phyloP scores from a whole-genome alignment of 2,113 vertebrate genomes.

The Sebastes schlegelii region DNA sequence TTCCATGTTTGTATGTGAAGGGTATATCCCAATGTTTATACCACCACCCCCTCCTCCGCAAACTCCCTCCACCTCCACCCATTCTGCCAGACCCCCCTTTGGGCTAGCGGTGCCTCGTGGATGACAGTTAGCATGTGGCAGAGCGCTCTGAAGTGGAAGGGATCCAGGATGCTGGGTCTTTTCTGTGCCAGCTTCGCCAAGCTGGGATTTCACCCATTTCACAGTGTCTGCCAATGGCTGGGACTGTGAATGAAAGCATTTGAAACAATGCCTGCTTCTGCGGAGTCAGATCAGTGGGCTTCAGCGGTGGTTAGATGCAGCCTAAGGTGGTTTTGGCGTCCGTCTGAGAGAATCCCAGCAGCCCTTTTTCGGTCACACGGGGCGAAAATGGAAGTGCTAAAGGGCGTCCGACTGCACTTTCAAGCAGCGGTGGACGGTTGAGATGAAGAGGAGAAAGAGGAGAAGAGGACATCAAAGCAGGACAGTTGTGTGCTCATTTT shows the following conservation, averaged over 20 bases:
- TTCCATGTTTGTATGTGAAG: slow-evolving; percentile 53
- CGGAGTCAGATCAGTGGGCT: slow-evolving; percentile 65
- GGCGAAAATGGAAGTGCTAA: slow-evolving; percentile 57
- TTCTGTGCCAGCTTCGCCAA: slow-evolving; percentile 76
- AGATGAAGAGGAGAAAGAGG: slow-evolving; percentile 42
- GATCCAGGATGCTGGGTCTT: slow-evolving; percentile 75
- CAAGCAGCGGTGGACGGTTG: slow-evolving; percentile 24
- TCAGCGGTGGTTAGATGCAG: slow-evolving; percentile 49
- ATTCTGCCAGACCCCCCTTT: slow-evolving; percentile 61
- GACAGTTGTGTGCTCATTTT: slow-evolving; percentile 19
- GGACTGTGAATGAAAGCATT: slow-evolving; percentile 75
- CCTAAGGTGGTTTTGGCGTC: slow-evolving; percentile 63
- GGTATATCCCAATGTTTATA: slow-evolving; percentile 65
- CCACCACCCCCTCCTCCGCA: slow-evolving; percentile 4
- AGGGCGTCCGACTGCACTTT: slow-evolving; percentile 40
- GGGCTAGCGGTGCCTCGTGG: slow-evolving; percentile 72
- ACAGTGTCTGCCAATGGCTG: slow-evolving; percentile 71
- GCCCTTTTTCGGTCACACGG: slow-evolving; percentile 37
- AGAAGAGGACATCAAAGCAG: slow-evolving; percentile 50
- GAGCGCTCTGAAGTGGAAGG: slow-evolving; percentile 82
- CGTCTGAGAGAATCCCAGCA: slow-evolving; percentile 63
- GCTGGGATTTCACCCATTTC: slow-evolving; percentile 81
- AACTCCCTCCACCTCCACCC: neutral
- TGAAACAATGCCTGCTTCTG: slow-evolving; percentile 72
- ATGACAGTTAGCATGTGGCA: slow-evolving; percentile 86